Evolutionary conservation across 2,113 vertebrate genomes (phyloP), one percentile per base, ranked within the genome.

Genomic region (Lonchura striata): DNA sequence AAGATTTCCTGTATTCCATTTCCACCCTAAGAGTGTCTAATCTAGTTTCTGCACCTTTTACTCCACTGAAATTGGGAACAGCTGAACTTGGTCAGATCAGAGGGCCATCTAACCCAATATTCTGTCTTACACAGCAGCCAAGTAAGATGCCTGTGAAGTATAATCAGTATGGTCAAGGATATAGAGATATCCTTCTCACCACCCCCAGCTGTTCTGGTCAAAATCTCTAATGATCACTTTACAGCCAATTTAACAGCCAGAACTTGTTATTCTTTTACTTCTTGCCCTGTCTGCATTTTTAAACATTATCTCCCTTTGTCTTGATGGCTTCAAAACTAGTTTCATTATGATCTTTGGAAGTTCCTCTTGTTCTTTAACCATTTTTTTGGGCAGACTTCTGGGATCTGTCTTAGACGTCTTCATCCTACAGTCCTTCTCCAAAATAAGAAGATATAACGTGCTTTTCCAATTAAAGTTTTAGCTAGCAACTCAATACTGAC

Each of bases 1-100:
- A 92, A 94, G 47, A 91, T 77, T 92, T 94, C 86, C 88, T 88
- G 82, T 68, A 83, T 84, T 84, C 88, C 80, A 78, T 86, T 94
- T 95, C 69, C 80, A 89, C 69, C 69, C 80, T 50, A 41, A 44
- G 8, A 63, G 13, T 64, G 41, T 78, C 69, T 96, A 94, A 95
- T 97, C 94, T 94, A 44, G 56, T 81, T 96, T 94, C 72, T 95
- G 88, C 94, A 94, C 88, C 80, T 95, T 94, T 90, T 79, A 50
- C 52, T 68, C 23, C 57, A 68, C 31, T 81, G 56, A 81, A 95
- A 92, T 80, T 88, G 54, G 53, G 71, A 91, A 92, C 75, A 93
- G 66, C 49, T 86, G 64, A 88, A 77, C 53, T 88, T 76, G 37
- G 37, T 76, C 59, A 90, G 66, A 72, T 42, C 49, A 72, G 60